Base-by-base conservation (phyloP, 2,797 vertebrate genomes). In the Gambusia yucatana region DNA sequence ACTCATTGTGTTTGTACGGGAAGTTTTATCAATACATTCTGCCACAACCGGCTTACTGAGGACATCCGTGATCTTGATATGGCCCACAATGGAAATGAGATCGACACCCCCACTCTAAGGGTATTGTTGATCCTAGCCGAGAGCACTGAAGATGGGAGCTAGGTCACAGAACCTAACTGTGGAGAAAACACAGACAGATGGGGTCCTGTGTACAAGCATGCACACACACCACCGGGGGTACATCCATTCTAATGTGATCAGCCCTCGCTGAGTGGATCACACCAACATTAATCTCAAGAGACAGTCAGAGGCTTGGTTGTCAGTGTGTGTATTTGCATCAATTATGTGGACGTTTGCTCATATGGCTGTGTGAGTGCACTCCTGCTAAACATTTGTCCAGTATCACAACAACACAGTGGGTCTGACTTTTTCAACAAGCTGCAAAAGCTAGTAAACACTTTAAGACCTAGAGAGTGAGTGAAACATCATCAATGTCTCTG, bases 181-280 rank as follows among this genome's bases (percentile, higher is more conserved):
- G 86, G 92, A 92, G 93, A 94, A 94, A 94, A 94, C 94, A 95
- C 87, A 91, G 91, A 93, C 94, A 95, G 94, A 95, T 94, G 94
- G 94, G 93, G 79, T 91, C 89, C 91, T 77, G 59, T 78, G 75
- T 81, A 17, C 36, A 71, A 61, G 79, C 78, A 82, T 59, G 83
- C 67, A 87, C 80, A 84, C 16, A 76, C 79, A 89, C 73, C 92
- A 94, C 93, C 88, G 91, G 93, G 93, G 93, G 93, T 94, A 92
- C 91, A 95, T 95, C 94, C 93, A 94, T 95, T 93, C 95, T 94
- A 95, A 94, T 92, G 92, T 94, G 91, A 95, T 94, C 92, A 93
- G 87, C 92, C 87, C 92, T 88, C 92, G 91, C 89, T 93, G 92
- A 93, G 91, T 93, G 93, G 93, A 94, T 96, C 93, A 93, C 92